These are phyloP conservation scores for Gibbula magus DNA, from an alignment of 2,888 invertebrate species.

Conservation along the genomic window DNA sequence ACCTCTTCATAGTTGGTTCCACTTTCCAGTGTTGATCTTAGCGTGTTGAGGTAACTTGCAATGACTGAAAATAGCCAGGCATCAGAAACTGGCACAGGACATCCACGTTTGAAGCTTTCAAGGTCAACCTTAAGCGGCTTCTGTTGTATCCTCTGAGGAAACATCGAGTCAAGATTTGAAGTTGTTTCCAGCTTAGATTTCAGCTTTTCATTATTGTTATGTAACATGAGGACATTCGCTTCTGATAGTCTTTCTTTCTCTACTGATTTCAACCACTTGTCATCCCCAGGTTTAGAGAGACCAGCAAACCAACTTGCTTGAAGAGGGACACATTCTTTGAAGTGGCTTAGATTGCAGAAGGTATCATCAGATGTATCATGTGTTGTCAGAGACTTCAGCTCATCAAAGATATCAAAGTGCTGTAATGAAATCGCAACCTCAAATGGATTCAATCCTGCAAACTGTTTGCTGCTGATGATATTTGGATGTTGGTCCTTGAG, in stretches of 20 bases:
- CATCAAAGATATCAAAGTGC: not conserved
- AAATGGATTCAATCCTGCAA: not conserved
- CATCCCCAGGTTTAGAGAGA: not conserved
- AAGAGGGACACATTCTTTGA: not conserved
- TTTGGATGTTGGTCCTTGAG: not conserved
- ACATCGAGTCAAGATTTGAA: not conserved
- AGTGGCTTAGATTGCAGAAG: not conserved
- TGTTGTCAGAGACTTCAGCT: not conserved
- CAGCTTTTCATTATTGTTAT: not conserved
- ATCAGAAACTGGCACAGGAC: not conserved
- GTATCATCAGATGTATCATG: not conserved
- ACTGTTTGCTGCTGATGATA: not conserved
- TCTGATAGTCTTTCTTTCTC: not conserved
- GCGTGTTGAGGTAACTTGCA: slow-evolving; percentile 21
- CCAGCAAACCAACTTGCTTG: not conserved
- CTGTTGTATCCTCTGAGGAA: not conserved
- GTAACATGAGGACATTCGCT: not conserved
- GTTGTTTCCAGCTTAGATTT: not conserved
- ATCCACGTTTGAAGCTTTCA: not conserved
- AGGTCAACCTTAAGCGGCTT: slow-evolving; percentile 10
- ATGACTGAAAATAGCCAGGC: not conserved
- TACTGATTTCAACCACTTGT: not conserved
- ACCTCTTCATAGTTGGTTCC: not conserved
- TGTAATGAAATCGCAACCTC: not conserved
- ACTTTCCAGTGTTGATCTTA: not conserved